phyloP scores from a whole-genome alignment of 2,888 invertebrate species.

The Ariolimax columbianus region DNA sequence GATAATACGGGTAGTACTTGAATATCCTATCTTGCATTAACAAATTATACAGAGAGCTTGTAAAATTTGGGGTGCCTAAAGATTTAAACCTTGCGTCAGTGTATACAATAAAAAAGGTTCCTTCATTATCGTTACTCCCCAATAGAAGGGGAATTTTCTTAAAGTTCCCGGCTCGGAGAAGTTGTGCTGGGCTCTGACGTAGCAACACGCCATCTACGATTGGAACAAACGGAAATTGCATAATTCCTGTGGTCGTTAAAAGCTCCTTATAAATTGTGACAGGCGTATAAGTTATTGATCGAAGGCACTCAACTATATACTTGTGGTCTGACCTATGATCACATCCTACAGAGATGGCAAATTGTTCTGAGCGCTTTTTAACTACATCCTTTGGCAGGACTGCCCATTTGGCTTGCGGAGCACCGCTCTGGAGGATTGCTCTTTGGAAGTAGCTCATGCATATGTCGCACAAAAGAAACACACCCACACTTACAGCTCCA shows the following conservation, averaged over 20 bases:
- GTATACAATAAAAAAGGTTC: conserved; percentile 95
- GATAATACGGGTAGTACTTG: conserved; percentile 82
- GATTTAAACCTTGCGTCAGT: conserved; percentile 76
- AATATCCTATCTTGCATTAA: conserved; percentile 88
- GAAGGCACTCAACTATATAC: conserved; percentile 88
- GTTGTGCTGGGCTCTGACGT: conserved; percentile 86
- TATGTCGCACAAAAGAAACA: conserved; percentile 88
- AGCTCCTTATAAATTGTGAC: conserved; percentile 64
- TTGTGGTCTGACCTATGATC: conserved; percentile 82
- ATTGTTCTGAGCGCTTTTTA: conserved; percentile 87
- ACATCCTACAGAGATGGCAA: conserved; percentile 91
- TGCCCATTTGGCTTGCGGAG: conserved; percentile 95
- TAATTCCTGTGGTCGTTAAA: conserved; percentile 80
- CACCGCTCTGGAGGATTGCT: conserved; percentile 95
- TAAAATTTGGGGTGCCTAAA: not conserved
- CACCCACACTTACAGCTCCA: conserved; percentile 94
- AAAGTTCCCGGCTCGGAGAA: conserved; percentile 88
- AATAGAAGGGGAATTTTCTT: conserved; percentile 94
- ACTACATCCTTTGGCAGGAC: conserved; percentile 89
- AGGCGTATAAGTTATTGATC: conserved; percentile 74
- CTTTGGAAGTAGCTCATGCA: conserved; percentile 87
- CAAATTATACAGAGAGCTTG: not conserved
- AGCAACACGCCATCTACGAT: conserved; percentile 95
- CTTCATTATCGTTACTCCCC: conserved; percentile 95
- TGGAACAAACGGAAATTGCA: conserved; percentile 93